Conservation (phyloP, 2,113 vertebrate species). For the Grammomys dolichurus region DNA sequence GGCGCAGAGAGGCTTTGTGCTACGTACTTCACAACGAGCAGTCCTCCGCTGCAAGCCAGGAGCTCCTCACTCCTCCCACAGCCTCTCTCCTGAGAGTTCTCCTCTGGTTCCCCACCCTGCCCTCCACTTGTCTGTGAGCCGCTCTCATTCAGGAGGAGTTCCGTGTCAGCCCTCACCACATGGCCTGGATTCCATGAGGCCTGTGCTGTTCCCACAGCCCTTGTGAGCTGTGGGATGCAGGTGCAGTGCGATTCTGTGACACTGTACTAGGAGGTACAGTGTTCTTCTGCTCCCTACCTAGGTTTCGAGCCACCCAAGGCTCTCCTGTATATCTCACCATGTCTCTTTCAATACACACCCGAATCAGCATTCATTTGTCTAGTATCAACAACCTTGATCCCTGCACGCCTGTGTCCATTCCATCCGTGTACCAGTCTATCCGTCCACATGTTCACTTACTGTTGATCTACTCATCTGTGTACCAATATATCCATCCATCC, state of each 20-base stretch:
- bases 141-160: neutral
- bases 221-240: neutral
- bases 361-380: neutral
- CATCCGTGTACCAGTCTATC: neutral
- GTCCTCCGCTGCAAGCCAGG: neutral
- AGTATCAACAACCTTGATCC: neutral
- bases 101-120: neutral
- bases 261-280: too few relatives aligned
- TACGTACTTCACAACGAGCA: too few relatives aligned
- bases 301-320: neutral
- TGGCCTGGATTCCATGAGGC: neutral
- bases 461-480: neutral
- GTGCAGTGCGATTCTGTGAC: neutral
- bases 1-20: neutral
- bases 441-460: neutral
- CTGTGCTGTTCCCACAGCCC: neutral
- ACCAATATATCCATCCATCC: neutral
- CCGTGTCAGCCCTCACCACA: fast-evolving
- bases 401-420: neutral
- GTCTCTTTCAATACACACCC: neutral
- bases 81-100: neutral
- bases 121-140: neutral
- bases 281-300: neutral
- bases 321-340: too few relatives aligned
- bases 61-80: too few relatives aligned